Conservation (phyloP, 2,888 invertebrate genomes). For the Callosobruchus maculatus region DNA sequence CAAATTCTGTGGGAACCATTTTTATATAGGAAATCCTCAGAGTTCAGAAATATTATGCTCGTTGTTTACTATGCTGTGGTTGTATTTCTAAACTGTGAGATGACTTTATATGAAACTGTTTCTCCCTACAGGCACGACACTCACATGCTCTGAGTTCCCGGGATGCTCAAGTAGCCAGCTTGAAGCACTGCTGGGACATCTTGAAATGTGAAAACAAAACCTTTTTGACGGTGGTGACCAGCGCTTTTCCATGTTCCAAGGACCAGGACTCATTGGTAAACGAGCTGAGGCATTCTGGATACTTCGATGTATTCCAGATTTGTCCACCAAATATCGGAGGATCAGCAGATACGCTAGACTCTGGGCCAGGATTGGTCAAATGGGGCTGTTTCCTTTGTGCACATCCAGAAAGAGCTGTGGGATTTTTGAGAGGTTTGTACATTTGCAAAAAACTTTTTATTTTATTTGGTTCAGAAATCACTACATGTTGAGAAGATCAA, state of each 20-base stretch:
- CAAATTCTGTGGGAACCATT: too few species aligned
- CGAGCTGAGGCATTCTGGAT: conserved; percentile 81
- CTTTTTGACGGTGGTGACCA: conserved; percentile 86
- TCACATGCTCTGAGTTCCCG: conserved; percentile 72
- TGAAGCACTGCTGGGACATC: conserved; percentile 93
- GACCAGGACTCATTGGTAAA: conserved; percentile 84
- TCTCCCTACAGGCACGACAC: conserved; percentile 54
- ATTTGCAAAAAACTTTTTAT: too few species aligned
- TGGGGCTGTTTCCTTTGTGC: conserved; percentile 95
- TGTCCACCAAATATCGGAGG: conserved; percentile 51
- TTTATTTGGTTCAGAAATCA: too few species aligned
- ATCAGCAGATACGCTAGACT: conserved; percentile 46
- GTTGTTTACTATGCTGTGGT: too few species aligned
- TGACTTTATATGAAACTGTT: too few species aligned
- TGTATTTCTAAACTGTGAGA: too few species aligned
- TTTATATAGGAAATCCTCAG: too few species aligned
- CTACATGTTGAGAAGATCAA: too few species aligned
- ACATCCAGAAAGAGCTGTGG: conserved; percentile 85
- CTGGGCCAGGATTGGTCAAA: conserved; percentile 57
- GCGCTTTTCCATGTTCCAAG: conserved; percentile 88
- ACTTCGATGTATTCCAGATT: conserved; percentile 91
- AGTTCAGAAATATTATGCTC: too few species aligned
- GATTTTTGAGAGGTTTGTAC: conserved; percentile 63
- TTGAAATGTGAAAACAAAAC: conserved; percentile 87
- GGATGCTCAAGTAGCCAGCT: conserved; percentile 75